phyloP scores from a whole-genome alignment of 2,888 invertebrate genomes.

The Chrysodeixis includens region DNA sequence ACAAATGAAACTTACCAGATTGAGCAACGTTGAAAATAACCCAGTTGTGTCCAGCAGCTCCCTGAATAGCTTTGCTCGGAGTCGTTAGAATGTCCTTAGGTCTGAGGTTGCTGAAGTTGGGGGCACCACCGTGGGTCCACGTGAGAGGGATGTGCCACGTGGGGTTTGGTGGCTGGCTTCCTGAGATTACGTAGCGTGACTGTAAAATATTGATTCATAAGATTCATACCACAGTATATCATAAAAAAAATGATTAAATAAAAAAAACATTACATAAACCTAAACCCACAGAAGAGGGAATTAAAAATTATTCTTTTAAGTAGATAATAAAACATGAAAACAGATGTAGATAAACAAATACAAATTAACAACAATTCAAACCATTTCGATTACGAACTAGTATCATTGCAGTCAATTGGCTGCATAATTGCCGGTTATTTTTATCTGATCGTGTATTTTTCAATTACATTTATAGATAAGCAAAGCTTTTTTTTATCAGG shows the following conservation, averaged over 20 bases:
- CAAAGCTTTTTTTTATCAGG: too few species aligned
- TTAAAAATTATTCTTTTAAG: too few species aligned
- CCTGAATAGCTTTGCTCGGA: slow-evolving; percentile 57
- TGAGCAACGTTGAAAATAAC: slow-evolving; percentile 88
- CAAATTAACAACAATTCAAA: too few species aligned
- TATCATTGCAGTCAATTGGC: too few species aligned
- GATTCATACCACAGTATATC: neutral
- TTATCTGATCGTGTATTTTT: too few species aligned
- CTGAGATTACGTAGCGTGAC: slow-evolving; percentile 77
- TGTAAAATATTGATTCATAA: slow-evolving; percentile 47
- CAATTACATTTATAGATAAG: too few species aligned
- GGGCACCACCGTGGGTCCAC: slow-evolving; percentile 78
- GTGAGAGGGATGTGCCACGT: slow-evolving; percentile 83
- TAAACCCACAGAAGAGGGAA: too few species aligned
- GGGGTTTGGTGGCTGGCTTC: slow-evolving; percentile 53
- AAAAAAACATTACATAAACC: too few species aligned
- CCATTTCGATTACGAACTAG: too few species aligned
- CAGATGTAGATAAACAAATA: too few species aligned
- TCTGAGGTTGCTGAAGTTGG: slow-evolving; percentile 75
- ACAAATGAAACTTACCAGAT: slow-evolving; percentile 70
- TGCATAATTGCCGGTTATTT: too few species aligned
- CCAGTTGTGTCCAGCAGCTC: slow-evolving; percentile 81
- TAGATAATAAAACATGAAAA: too few species aligned
- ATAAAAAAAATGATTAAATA: neutral
- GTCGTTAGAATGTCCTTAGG: slow-evolving; percentile 72